Evolutionary conservation across 2,797 vertebrate species (phyloP).

Genomic region (Crypturellus tataupa): DNA sequence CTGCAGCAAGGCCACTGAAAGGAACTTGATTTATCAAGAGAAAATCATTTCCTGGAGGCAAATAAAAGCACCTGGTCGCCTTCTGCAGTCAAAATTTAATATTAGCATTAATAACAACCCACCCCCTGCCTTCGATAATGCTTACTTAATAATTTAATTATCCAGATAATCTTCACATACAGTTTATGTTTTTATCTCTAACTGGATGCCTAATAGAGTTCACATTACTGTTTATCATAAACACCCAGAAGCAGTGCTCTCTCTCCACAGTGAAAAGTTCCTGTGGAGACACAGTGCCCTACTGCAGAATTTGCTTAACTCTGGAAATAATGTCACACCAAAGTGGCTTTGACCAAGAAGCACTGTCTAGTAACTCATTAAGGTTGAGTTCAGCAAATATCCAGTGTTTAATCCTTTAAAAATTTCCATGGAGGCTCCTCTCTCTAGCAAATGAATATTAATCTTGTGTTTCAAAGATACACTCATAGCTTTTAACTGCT

Average conservation of each 20-base stretch:
- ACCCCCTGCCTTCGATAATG: not conserved
- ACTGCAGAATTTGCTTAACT: not conserved
- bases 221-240: not conserved
- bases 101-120: not conserved
- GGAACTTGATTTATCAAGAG: constrained; percentile 35
- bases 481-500: not conserved
- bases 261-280: not conserved
- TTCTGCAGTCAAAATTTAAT: constrained; percentile 44
- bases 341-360: not conserved
- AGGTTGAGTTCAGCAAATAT: not conserved
- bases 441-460: not conserved
- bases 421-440: not conserved
- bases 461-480: not conserved
- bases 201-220: constrained; percentile 1
- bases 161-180: not conserved
- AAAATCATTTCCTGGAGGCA: not conserved
- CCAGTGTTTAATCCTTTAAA: not conserved
- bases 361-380: not conserved
- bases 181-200: constrained; percentile 1
- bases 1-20: not conserved
- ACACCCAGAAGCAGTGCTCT: not conserved
- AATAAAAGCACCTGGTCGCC: constrained; percentile 40
- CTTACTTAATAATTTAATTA: constrained; percentile 52
- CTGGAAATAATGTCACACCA: not conserved
- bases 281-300: not conserved